phyloP scores from a whole-genome alignment of 2,113 vertebrate genomes.

The Lagenorhynchus albirostris region DNA sequence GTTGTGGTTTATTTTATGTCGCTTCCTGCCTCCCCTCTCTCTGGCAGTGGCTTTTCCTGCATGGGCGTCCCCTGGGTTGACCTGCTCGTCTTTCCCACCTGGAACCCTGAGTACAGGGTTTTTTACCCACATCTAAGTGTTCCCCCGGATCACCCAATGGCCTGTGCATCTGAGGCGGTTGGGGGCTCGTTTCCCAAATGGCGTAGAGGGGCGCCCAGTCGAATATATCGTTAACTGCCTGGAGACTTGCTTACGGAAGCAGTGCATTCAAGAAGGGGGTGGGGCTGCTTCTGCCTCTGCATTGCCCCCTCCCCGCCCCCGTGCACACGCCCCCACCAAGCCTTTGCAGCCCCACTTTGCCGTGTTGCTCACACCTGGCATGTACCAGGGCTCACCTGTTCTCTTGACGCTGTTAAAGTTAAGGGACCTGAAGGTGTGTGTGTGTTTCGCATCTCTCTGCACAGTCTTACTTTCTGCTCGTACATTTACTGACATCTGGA shows the following conservation, averaged over 20 bases:
- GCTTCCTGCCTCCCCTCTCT: not conserved
- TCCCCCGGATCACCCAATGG: not conserved
- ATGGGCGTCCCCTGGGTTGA: fast-evolving
- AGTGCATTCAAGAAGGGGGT: fast-evolving
- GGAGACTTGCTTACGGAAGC: not conserved
- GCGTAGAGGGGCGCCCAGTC: not conserved
- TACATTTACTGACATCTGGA: not conserved
- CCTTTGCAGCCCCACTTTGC: fast-evolving
- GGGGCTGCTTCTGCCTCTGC: not conserved
- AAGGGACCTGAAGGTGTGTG: fast-evolving
- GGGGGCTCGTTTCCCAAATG: not conserved
- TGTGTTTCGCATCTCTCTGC: not conserved
- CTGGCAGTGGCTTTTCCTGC: fast-evolving
- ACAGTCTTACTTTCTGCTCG: not conserved
- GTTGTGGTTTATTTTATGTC: too few species aligned
- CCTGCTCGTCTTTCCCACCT: not conserved
- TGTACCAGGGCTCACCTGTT: fast-evolving
- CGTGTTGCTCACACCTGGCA: fast-evolving
- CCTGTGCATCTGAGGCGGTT: not conserved
- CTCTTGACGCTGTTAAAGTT: not conserved
- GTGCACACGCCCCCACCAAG: fast-evolving
- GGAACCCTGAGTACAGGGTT: not conserved
- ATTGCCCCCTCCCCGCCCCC: fast-evolving
- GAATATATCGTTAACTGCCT: fast-evolving
- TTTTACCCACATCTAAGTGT: not conserved